Conservation (phyloP, 1,140 invertebrate genomes). For the Drosophila fuyamai region DNA sequence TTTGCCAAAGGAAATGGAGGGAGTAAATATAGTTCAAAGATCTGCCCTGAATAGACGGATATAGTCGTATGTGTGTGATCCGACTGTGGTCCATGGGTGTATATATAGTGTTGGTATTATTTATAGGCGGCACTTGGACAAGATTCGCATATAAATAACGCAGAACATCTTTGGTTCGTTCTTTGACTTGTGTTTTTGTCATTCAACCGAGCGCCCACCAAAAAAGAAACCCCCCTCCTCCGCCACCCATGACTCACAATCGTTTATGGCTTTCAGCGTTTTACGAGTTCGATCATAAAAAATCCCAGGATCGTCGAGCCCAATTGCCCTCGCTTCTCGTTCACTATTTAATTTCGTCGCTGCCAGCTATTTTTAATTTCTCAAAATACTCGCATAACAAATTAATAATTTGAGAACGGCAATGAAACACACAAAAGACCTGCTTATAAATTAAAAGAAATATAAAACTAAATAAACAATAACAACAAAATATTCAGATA, state of each 20-base stretch:
- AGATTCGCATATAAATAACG: constrained; percentile 46
- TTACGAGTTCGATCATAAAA: constrained; percentile 71
- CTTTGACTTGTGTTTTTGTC: constrained; percentile 37
- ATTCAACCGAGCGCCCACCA: constrained; percentile 5
- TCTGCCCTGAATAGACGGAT: constrained; percentile 45
- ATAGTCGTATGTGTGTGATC: constrained; percentile 21
- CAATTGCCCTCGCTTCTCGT: constrained; percentile 24
- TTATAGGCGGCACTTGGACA: constrained; percentile 74
- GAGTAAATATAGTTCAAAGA: constrained; percentile 67
- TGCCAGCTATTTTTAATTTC: constrained; percentile 46
- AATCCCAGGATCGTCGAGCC: constrained; percentile 24
- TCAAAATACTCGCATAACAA: constrained; percentile 12
- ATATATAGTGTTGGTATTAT: constrained; percentile 56
- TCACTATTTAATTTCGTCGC: constrained; percentile 18
- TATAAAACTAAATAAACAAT: no score
- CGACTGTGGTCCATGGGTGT: constrained; percentile 3
- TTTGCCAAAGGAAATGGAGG: constrained; percentile 51
- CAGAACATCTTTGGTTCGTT: constrained; percentile 28
- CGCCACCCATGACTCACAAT: constrained; percentile 38
- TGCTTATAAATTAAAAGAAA: no score
- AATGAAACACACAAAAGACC: background rate
- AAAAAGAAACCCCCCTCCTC: constrained; percentile 7
- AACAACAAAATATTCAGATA: no score
- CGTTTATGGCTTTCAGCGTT: constrained; percentile 63
- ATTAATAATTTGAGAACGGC: constrained; percentile 9